Evolutionary conservation across 2,797 vertebrate genomes (phyloP), one percentile per base, ranked within the genome.

Genomic region (Gila robusta): DNA sequence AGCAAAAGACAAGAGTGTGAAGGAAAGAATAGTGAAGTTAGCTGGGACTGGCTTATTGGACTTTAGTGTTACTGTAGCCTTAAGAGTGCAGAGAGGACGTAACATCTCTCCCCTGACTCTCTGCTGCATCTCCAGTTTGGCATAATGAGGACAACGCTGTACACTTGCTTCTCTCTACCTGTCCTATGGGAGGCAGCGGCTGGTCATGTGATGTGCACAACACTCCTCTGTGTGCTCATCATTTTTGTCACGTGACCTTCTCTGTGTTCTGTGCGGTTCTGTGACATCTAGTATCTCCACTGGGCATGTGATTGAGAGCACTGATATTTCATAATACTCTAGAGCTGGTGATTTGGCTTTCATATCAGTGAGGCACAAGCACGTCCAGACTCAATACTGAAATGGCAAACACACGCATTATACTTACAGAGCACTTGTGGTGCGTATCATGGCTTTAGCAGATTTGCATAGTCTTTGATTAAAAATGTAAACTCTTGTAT

Each of bases 161-260:
- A 56, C 74, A 11, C 4, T 39, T 79, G 69, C 83, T 81, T 85
- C 72, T 90, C 92, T 39, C 1, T 16, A 52, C 23, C 44, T 88
- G 88, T 90, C 88, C 80, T 89, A 89, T 90, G 87, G 86, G 87
- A 87, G 8, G 12, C 83, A 86, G 17, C 2, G 21, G 54, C 62
- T 88, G 35, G 82, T 88, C 83, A 89, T 82, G 70, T 91, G 79
- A 87, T 0, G 0, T 66, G 47, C 69, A 59, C 82, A 87, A 72
- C 69, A 81, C 84, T 81, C 82, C 82, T 84, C 66, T 85, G 74
- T 80, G 79, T 85, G 69, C 71, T 78, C 83, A 83, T 77, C 74
- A 62, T 73, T 78, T 78, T 79, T 67, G 88, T 85, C 82, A 87
- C 66, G 74, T 87, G 73, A 87, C 0, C 0, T 79, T 59, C 67